Conservation (phyloP, 2,113 vertebrate species). For the Lophotis ruficrista region DNA sequence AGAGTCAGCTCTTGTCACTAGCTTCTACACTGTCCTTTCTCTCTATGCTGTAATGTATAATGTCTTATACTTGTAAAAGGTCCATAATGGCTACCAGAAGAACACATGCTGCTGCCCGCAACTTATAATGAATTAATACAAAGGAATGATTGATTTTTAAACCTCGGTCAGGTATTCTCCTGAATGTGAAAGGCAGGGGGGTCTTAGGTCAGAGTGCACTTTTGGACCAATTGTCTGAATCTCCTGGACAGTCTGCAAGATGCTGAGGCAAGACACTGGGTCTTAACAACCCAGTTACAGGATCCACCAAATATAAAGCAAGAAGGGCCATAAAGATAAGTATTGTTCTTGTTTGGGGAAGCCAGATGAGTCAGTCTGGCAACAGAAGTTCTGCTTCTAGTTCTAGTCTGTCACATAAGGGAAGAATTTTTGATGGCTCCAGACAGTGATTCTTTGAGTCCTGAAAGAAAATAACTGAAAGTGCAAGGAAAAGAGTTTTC, state of each 20-base stretch:
- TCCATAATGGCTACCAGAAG: neutral
- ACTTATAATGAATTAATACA: neutral
- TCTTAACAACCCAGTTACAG: neutral
- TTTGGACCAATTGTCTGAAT: neutral
- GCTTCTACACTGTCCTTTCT: neutral
- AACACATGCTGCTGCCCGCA: neutral
- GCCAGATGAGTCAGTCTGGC: neutral
- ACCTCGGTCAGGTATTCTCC: neutral
- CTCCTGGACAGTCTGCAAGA: neutral
- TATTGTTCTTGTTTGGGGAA: neutral
- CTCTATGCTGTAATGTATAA: neutral
- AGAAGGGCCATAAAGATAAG: neutral
- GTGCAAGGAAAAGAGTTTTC: neutral
- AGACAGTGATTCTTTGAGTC: neutral
- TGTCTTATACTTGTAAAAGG: neutral
- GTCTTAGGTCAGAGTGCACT: neutral
- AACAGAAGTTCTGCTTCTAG: neutral
- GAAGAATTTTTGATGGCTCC: neutral
- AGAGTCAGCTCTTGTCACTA: neutral
- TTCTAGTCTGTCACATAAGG: neutral
- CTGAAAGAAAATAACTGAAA: constrained; percentile 23
- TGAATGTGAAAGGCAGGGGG: neutral
- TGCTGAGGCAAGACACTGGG: neutral
- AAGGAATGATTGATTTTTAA: neutral
- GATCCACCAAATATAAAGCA: neutral